phyloP scores from a whole-genome alignment of 2,797 vertebrate genomes.

The Falco rusticolus region DNA sequence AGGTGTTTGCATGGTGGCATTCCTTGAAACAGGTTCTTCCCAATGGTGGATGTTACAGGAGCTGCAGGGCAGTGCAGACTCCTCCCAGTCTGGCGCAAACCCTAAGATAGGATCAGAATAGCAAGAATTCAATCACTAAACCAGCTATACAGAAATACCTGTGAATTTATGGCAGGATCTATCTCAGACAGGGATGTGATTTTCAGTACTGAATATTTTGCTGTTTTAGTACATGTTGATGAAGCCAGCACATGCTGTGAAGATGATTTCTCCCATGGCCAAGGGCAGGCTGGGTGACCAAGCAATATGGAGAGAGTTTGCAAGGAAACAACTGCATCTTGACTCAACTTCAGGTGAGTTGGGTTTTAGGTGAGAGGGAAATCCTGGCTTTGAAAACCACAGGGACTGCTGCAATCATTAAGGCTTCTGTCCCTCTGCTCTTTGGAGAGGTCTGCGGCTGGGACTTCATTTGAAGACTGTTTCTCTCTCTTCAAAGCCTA shows the following conservation, averaged over 20 bases:
- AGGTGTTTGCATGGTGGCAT: background rate
- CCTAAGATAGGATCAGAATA: background rate
- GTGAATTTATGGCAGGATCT: background rate
- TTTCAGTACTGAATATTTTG: background rate
- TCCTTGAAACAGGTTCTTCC: background rate
- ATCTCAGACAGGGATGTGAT: background rate
- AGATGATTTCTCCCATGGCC: background rate
- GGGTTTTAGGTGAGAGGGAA: background rate
- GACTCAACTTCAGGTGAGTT: background rate
- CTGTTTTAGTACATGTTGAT: background rate
- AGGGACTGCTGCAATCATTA: background rate
- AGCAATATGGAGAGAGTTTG: background rate
- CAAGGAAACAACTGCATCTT: background rate
- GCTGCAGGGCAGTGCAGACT: background rate
- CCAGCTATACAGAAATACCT: background rate
- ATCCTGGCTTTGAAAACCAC: background rate
- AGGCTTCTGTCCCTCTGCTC: background rate
- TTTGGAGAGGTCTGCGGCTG: background rate
- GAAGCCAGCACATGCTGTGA: background rate
- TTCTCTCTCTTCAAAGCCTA: background rate
- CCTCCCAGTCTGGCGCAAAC: background rate
- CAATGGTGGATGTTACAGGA: background rate
- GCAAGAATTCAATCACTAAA: background rate
- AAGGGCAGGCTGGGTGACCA: background rate
- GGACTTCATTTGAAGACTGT: background rate